A percentile compares a stretch with the other conserved stretches of the same genome.
Conservation (phyloP, 2,797 vertebrate genomes). For the Pygocentrus nattereri region DNA sequence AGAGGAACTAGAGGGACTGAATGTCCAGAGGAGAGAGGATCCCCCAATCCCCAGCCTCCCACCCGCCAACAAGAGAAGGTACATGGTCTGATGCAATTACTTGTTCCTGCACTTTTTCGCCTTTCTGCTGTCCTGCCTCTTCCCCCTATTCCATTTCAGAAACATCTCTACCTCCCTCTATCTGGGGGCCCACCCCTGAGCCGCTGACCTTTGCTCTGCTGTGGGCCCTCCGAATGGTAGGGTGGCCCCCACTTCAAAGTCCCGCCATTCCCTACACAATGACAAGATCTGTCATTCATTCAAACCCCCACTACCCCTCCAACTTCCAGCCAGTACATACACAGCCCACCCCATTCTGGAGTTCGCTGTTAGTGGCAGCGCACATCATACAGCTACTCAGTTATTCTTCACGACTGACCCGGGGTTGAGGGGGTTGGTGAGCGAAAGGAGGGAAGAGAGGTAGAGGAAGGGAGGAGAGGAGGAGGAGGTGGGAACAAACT, state of each 20-base stretch:
- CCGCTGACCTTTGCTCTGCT: constrained; percentile 61
- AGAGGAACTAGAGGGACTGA: too few species aligned
- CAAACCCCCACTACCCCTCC: constrained; percentile 11
- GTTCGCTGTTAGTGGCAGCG: constrained; percentile 52
- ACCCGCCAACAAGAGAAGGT: not conserved
- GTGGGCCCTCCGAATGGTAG: constrained; percentile 53
- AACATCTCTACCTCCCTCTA: constrained; percentile 44
- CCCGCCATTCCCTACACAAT: constrained; percentile 42
- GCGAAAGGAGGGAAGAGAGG: constrained; percentile 22
- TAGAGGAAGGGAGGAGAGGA: constrained; percentile 15
- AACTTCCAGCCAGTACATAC: constrained; percentile 38
- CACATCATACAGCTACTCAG: constrained; percentile 59
- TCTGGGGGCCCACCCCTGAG: constrained; percentile 64
- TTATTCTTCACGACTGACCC: constrained; percentile 64
- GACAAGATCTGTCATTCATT: constrained; percentile 58
- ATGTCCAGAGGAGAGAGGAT: constrained; percentile 2
- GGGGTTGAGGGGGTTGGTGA: constrained; percentile 18
- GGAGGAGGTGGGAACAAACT: constrained; percentile 37
- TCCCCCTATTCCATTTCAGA: constrained; percentile 45
- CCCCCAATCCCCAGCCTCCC: not conserved
- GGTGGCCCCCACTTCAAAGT: constrained; percentile 65
- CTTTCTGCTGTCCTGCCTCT: constrained; percentile 10
- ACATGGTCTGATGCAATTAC: constrained; percentile 38
- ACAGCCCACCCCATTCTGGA: constrained; percentile 29
- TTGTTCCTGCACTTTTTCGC: constrained; percentile 21